Evolutionary conservation across 2,888 invertebrate species (phyloP), one percentile per base, ranked within the genome.

Genomic region (Oxystoma pomonae): DNA sequence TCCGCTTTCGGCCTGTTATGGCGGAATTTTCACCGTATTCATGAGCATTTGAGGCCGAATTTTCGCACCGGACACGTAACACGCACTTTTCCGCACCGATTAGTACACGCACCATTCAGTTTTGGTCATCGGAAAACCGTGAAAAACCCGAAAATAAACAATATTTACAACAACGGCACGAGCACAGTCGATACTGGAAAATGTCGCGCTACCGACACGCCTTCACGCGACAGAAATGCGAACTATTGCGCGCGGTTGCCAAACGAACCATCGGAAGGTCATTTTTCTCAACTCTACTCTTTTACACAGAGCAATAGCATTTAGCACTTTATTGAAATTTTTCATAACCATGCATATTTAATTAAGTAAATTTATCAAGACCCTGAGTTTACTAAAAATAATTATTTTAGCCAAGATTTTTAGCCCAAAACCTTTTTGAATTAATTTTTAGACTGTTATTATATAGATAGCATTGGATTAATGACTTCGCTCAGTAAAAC

Each of bases 171-270:
- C 84, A 83, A 74, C 85, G 83, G 84, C 83, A 83, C 83, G 81
- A 83, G 83, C 82, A 84, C 83, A 86, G 86, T 86, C 86, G 85
- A 87, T 86, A 87, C 86, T 85, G 86, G 86, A 86, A 86, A 85
- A 86, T 86, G 86, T 86, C 85, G 84, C 84, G 84, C 76, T 84
- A 84, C 84, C 83, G 74, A 82, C 83, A 82, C 85, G 84, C 85
- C 71, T 69, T 68, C 76, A 73, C 59, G 68, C 72, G 74, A 71
- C 60, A 64, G 66, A 72, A 64, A 70, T 70, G 68, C 58, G 64
- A 69, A 70, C 35, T 35, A 35, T 67, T 62, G 35, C 55, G 59
- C 60, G 61, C 66, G 65, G 68, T 63, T 63, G 66, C 68, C 72
- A 61, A 21, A 18, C 65, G 60, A 66, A 66, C 67, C 66, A 60